Evolutionary conservation across 2,888 invertebrate genomes (phyloP), one percentile per base, ranked within the genome.

Genomic region (Morpho deidamia): DNA sequence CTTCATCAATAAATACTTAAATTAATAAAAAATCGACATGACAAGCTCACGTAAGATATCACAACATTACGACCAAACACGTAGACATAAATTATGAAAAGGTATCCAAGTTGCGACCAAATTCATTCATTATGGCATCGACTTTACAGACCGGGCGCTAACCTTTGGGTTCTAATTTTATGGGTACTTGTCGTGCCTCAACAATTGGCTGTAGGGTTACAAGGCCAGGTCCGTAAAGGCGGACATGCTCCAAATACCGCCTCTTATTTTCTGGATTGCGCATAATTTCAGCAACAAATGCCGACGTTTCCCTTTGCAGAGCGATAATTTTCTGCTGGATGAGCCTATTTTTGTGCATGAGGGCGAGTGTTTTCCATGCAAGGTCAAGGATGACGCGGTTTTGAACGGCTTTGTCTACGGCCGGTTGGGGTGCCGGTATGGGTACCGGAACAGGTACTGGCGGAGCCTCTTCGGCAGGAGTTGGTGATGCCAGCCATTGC

Each of bases 301-400:
- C 90, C 4, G 91, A 87, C 0, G 93, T 93, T 76, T 94, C 93
- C 55, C 90, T 81, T 65, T 92, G 92, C 38, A 93, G 69, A 33
- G 89, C 91, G 7, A 91, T 82, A 53, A 93, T 83, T 64, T 92
- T 92, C 56, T 91, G 87, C 64, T 93, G 93, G 54, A 93, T 85
- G 41, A 92, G 67, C 58, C 86, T 90, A 75, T 93, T 93, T 59
- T 91, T 91, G 58, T 91, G 90, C 82, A 93, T 91, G 14, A 93
- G 78, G 9, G 90, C 90, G 40, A 93, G 90, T 0, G 93, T 93
- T 68, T 91, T 92, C 74, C 92, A 86, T 5, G 93, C 93, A 7
- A 93, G 90, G 50, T 92, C 91, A 33, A 93, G 75, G 41, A 93
- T 87, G 8, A 92, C 91, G 55, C 85, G 83, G 62, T 78, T 83